phyloP scores from a whole-genome alignment of 2,888 invertebrate genomes.

The Helicoverpa assulta region DNA sequence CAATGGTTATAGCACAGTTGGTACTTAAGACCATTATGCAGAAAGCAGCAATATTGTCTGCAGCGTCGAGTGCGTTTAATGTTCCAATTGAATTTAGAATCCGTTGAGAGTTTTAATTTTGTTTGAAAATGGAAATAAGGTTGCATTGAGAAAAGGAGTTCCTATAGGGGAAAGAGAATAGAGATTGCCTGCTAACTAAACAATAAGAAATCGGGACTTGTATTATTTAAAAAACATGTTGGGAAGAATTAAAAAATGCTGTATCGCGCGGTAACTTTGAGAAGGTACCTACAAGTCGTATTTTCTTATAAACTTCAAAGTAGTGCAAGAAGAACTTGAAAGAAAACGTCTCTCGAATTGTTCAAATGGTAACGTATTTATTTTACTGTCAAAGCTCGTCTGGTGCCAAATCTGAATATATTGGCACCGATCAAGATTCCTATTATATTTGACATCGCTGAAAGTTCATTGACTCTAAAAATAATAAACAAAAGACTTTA shows the following conservation, averaged over 20 bases:
- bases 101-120: slow-evolving; percentile 7
- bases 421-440: slow-evolving; percentile 33
- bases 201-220: too few species aligned
- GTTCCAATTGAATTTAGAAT: slow-evolving; percentile 33
- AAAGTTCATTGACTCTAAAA: slow-evolving; percentile 36
- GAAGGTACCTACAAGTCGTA: not conserved
- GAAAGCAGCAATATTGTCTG: slow-evolving; percentile 47
- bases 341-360: not conserved
- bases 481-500: not conserved
- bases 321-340: not conserved
- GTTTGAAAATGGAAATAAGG: not conserved
- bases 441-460: slow-evolving; percentile 7
- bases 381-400: not conserved
- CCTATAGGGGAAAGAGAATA: not conserved
- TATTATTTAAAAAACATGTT: too few species aligned
- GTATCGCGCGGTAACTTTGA: too few species aligned
- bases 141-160: not conserved
- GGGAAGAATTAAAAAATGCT: too few species aligned
- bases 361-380: not conserved
- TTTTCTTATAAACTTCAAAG: not conserved
- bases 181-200: not conserved
- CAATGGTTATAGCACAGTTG: slow-evolving; percentile 49
- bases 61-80: slow-evolving; percentile 38
- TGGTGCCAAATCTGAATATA: slow-evolving; percentile 19
- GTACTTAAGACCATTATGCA: slow-evolving; percentile 48